phyloP scores from a whole-genome alignment of 2,113 vertebrate genomes.

The Alces alces region DNA sequence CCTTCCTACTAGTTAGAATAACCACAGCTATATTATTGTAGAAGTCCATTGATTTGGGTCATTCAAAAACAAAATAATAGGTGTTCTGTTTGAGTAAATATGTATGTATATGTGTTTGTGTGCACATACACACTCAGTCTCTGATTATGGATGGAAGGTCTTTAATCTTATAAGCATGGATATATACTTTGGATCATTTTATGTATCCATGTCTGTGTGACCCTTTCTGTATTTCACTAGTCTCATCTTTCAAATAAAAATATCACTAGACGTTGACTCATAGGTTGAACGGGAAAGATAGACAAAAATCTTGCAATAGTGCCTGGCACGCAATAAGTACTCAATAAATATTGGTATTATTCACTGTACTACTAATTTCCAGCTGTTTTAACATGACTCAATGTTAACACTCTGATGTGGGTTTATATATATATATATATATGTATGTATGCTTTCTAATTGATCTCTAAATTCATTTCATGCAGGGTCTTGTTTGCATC shows the following conservation, averaged over 20 bases:
- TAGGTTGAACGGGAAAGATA: neutral
- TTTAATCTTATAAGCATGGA: neutral
- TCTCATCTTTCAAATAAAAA: neutral
- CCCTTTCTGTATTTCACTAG: neutral
- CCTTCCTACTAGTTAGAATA: conserved; percentile 27
- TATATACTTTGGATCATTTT: neutral
- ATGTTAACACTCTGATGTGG: neutral
- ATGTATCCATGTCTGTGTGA: neutral
- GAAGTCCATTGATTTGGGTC: conserved; percentile 17
- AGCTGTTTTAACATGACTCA: neutral
- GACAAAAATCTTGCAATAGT: neutral
- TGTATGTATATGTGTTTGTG: neutral
- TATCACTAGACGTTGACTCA: neutral
- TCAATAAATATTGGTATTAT: neutral
- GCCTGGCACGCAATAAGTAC: neutral
- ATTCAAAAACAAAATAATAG: conserved; percentile 28
- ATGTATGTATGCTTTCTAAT: neutral
- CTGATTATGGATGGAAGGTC: neutral
- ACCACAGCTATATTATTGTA: neutral
- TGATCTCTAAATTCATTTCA: neutral
- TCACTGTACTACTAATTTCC: neutral
- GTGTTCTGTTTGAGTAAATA: neutral
- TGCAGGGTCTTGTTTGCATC: neutral
- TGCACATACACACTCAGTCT: neutral
- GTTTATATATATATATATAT: too few relatives aligned